Conservation (phyloP, 2,797 vertebrate genomes). For the Gila robusta region DNA sequence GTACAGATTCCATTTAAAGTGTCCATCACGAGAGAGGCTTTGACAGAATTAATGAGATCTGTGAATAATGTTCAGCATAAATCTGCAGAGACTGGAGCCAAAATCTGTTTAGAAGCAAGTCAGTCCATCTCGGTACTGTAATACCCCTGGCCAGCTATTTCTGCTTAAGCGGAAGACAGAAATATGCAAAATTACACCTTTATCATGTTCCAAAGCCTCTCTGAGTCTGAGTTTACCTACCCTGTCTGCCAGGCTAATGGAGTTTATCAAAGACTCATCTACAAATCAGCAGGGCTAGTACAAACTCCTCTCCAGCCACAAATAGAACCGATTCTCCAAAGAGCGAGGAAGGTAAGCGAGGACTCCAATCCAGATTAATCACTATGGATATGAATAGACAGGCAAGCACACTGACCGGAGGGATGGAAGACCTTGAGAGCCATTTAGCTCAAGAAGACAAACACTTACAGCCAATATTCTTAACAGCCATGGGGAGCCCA, state of each 20-base stretch:
- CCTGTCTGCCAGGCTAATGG: neutral
- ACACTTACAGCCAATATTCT: constrained; percentile 66
- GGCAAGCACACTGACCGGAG: neutral
- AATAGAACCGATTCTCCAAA: neutral
- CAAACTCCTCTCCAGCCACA: neutral
- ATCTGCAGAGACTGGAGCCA: constrained; percentile 16
- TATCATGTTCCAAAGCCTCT: neutral
- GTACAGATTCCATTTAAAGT: constrained; percentile 24
- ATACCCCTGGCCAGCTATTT: neutral
- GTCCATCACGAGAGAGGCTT: constrained; percentile 21
- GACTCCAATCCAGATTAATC: constrained; percentile 30
- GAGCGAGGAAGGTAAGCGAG: constrained; percentile 1
- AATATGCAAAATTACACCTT: constrained; percentile 3
- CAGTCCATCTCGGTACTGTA: neutral
- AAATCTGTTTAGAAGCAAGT: constrained; percentile 28
- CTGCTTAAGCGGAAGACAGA: neutral
- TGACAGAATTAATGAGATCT: constrained; percentile 23
- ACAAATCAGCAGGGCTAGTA: constrained; percentile 37
- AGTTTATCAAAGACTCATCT: constrained; percentile 4
- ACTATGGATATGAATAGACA: constrained; percentile 37
- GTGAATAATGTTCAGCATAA: constrained; percentile 46
- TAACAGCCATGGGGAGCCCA: constrained; percentile 60
- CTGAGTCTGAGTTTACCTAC: neutral
- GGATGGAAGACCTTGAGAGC: constrained; percentile 47
- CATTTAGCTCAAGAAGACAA: constrained; percentile 66